Conservation (phyloP, 35 echinoderm and acorn worm genomes). For the Stichopus chloronotus region DNA sequence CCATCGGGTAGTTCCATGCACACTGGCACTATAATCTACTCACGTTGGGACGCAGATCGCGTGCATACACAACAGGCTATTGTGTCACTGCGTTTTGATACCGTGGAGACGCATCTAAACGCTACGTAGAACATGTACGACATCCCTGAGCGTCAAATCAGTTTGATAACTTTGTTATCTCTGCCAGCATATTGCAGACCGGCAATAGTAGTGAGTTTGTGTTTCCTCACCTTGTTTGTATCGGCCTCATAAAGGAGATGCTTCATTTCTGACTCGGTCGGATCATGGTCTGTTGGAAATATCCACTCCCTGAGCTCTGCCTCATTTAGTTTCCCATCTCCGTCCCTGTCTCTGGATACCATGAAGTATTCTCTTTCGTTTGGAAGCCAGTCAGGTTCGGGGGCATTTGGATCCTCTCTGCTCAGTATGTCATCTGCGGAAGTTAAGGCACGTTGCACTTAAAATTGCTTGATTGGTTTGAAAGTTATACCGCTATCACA, state of each 20-base stretch:
- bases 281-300: constrained; percentile 71
- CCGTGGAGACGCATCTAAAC: too few relatives aligned
- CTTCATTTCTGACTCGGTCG: constrained; percentile 67
- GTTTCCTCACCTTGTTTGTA: constrained; percentile 60
- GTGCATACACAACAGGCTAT: too few relatives aligned
- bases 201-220: not conserved
- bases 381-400: constrained; percentile 69
- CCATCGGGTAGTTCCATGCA: too few relatives aligned
- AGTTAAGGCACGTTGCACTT: not conserved
- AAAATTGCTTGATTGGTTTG: too few relatives aligned
- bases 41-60: too few relatives aligned
- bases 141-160: too few relatives aligned
- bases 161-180: too few relatives aligned
- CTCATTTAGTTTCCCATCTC: constrained; percentile 67
- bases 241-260: constrained; percentile 83
- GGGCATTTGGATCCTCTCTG: constrained; percentile 8
- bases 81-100: too few relatives aligned
- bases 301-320: constrained; percentile 75
- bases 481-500: too few relatives aligned
- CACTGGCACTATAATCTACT: too few relatives aligned
- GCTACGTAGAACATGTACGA: too few relatives aligned
- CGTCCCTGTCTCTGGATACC: constrained; percentile 66
- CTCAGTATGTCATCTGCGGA: not conserved
- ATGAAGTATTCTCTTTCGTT: constrained; percentile 68
- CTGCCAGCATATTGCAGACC: too few relatives aligned